Evolutionary conservation across 2,888 invertebrate genomes (phyloP).

Genomic region (Rhyacophila evoluta): DNA sequence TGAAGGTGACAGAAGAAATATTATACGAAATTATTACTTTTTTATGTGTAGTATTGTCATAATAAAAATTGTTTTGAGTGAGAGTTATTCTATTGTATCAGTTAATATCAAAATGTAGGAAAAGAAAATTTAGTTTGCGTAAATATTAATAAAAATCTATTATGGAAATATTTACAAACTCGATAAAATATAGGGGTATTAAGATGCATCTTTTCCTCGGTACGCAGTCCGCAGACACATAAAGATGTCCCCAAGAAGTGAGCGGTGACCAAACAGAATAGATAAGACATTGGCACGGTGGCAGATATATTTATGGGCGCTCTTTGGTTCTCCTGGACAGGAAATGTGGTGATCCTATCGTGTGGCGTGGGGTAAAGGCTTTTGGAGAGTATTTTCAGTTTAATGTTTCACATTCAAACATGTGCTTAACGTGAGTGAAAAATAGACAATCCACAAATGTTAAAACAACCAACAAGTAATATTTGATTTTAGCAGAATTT

Average conservation of each 20-base stretch:
- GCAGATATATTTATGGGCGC: constrained; percentile 53
- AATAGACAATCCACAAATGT: neutral
- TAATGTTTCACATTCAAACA: neutral
- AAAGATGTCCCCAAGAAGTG: constrained; percentile 25
- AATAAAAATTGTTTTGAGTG: too few relatives aligned
- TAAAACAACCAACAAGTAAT: too few relatives aligned
- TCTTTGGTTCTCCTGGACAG: constrained; percentile 55
- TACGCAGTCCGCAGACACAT: neutral
- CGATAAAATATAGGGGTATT: neutral
- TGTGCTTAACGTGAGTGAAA: neutral
- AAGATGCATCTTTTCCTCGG: neutral
- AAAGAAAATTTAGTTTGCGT: too few relatives aligned
- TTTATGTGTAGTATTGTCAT: too few relatives aligned
- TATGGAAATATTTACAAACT: too few relatives aligned
- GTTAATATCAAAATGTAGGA: too few relatives aligned
- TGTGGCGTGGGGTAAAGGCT: neutral
- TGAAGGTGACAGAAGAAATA: too few relatives aligned
- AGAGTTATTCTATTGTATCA: too few relatives aligned
- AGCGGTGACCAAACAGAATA: constrained; percentile 50
- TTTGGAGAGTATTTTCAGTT: neutral
- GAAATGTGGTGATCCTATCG: constrained; percentile 55
- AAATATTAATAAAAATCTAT: too few relatives aligned
- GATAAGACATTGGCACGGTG: constrained; percentile 53
- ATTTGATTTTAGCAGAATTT: too few relatives aligned
- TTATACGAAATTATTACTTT: too few relatives aligned